Percentiles rank a stretch among this genome's conserved stretches.
phyloP scores from a whole-genome alignment of 53 echinoderm and acorn worm species.

The Echinometra lucunter region DNA sequence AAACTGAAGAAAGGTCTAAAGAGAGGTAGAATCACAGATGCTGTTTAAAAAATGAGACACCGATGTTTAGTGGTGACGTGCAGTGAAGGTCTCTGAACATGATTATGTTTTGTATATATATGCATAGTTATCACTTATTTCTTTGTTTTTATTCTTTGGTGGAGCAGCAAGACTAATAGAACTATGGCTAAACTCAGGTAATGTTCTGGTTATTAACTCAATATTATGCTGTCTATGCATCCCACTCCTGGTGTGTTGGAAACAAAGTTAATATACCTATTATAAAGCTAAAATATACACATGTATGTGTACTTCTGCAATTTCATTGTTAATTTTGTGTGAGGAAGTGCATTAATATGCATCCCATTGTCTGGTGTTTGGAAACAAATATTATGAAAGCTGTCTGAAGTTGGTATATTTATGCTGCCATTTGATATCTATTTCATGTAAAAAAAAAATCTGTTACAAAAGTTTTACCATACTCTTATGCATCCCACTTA shows the following conservation, averaged over 20 bases:
- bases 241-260: conserved; percentile 41
- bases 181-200: conserved; percentile 47
- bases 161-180: conserved; percentile 62
- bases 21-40: no score
- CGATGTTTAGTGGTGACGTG: background rate
- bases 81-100: background rate
- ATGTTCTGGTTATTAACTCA: conserved; percentile 22
- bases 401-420: background rate
- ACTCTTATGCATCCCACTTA: background rate
- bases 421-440: background rate
- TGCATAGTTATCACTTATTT: background rate
- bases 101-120: background rate
- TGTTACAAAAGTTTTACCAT: background rate
- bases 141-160: conserved; percentile 11
- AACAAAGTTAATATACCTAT: background rate
- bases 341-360: background rate
- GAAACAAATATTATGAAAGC: background rate
- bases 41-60: no score
- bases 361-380: conserved; percentile 14
- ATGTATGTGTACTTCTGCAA: background rate
- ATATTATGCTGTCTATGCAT: conserved; percentile 25
- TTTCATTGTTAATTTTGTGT: background rate
- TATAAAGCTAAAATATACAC: background rate
- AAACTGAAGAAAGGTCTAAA: no score
- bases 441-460: background rate